Evolutionary conservation across 1,140 invertebrate species (phyloP).

Genomic region (Wiebesia pumilae): DNA sequence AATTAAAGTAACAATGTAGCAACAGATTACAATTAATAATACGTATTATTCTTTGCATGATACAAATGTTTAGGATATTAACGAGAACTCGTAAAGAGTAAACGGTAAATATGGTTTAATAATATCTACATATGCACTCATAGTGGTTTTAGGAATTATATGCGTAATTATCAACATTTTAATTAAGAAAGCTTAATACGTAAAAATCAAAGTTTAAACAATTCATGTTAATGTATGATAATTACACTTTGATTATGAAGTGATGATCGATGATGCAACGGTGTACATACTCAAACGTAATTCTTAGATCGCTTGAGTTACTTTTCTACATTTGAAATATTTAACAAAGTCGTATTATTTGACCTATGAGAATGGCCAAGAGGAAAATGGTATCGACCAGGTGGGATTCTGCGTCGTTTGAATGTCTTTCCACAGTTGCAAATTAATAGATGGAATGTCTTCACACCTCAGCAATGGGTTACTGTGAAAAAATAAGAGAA

Average conservation of each 20-base stretch:
- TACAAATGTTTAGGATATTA: slow-evolving; percentile 17
- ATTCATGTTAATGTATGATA: slow-evolving; percentile 51
- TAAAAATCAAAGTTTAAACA: slow-evolving; percentile 37
- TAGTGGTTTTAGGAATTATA: slow-evolving; percentile 15
- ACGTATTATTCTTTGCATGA: slow-evolving; percentile 7
- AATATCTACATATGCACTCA: slow-evolving; percentile 44
- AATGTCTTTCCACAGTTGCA: slow-evolving; percentile 79
- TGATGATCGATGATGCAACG: slow-evolving; percentile 4
- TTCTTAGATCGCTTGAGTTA: background rate
- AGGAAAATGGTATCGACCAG: background rate
- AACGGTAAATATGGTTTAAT: background rate
- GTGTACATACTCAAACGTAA: background rate
- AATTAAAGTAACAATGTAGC: slow-evolving; percentile 9
- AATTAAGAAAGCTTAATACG: slow-evolving; percentile 23
- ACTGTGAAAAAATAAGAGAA: slow-evolving; percentile 74
- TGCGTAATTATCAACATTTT: slow-evolving; percentile 9
- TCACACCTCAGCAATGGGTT: slow-evolving; percentile 81
- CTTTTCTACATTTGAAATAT: slow-evolving; percentile 11
- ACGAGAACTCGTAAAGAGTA: background rate
- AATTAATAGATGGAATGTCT: slow-evolving; percentile 80
- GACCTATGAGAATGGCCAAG: background rate
- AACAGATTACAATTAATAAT: slow-evolving; percentile 29
- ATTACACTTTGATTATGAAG: slow-evolving; percentile 49
- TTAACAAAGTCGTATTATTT: background rate
- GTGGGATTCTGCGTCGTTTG: background rate